These are phyloP conservation scores for Lates japonicus DNA, from an alignment of 2,797 vertebrate genomes.

Conservation along the genomic window DNA sequence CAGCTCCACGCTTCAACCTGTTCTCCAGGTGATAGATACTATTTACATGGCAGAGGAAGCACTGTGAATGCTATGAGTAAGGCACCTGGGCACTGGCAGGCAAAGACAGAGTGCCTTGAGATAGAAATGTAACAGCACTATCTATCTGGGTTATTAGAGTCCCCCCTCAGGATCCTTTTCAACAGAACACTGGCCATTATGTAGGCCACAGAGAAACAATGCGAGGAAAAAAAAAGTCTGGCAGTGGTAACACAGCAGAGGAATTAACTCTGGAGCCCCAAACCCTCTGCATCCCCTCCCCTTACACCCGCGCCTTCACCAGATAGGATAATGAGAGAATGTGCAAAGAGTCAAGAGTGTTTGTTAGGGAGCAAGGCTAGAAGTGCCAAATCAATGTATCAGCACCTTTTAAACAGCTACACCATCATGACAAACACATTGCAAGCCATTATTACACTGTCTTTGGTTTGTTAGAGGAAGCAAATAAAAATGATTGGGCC, in stretches of 20 bases:
- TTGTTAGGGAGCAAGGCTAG: constrained; percentile 49
- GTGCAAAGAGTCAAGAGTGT: constrained; percentile 46
- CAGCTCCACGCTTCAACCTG: constrained; percentile 52
- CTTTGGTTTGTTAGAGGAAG: constrained; percentile 27
- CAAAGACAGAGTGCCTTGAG: constrained; percentile 87
- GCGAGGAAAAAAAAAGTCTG: constrained; percentile 65
- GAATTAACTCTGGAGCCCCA: constrained; percentile 77
- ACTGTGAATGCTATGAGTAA: constrained; percentile 86
- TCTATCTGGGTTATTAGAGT: constrained; percentile 91
- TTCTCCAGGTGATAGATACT: constrained; percentile 86
- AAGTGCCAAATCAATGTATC: constrained; percentile 59
- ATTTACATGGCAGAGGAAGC: constrained; percentile 89
- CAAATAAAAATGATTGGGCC: constrained; percentile 28
- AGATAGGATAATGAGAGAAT: constrained; percentile 71
- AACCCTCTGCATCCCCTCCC: constrained; percentile 36
- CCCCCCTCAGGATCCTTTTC: constrained; percentile 86
- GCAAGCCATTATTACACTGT: constrained; percentile 34
- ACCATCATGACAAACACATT: constrained; percentile 30
- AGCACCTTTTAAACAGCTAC: constrained; percentile 23
- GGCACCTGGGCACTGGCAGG: constrained; percentile 87
- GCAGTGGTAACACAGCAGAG: constrained; percentile 59
- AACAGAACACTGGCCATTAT: constrained; percentile 86
- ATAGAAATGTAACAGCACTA: constrained; percentile 89
- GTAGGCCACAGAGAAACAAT: constrained; percentile 88
- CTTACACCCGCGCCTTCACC: constrained; percentile 22